Conservation (phyloP, 1,140 invertebrate genomes). For the Eciton burchellii region DNA sequence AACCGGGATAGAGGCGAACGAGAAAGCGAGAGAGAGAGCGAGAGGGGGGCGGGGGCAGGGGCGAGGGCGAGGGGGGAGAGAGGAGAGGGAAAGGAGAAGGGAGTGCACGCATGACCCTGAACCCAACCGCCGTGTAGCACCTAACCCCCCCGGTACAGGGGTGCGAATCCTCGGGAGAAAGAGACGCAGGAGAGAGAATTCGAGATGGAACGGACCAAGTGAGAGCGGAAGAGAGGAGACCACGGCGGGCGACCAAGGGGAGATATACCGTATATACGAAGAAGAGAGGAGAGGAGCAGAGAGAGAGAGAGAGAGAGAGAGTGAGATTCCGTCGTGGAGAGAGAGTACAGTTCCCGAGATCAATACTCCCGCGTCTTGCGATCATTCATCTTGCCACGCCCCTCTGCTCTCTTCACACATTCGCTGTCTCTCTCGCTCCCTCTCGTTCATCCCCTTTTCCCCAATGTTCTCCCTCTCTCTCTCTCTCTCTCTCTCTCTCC, state of each 20-base stretch:
- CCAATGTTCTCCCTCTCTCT: slow-evolving; percentile 62
- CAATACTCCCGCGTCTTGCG: slow-evolving; percentile 86
- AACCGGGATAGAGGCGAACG: slow-evolving; percentile 62
- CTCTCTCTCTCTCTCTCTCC: slow-evolving; percentile 64
- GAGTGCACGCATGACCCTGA: slow-evolving; percentile 84
- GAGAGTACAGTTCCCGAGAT: slow-evolving; percentile 81
- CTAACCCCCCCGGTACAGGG: slow-evolving; percentile 78
- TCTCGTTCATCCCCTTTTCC: slow-evolving; percentile 61
- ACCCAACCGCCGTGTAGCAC: slow-evolving; percentile 78
- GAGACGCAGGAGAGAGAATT: slow-evolving; percentile 54
- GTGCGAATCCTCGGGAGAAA: slow-evolving; percentile 74
- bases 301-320: slow-evolving; percentile 74
- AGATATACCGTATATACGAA: slow-evolving; percentile 62
- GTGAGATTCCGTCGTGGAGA: slow-evolving; percentile 69
- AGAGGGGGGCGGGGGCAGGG: slow-evolving; percentile 68
- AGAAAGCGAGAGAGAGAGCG: slow-evolving; percentile 43
- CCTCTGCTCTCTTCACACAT: slow-evolving; percentile 82
- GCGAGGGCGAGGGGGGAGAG: slow-evolving; percentile 64
- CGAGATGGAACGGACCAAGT: slow-evolving; percentile 53
- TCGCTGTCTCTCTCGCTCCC: slow-evolving; percentile 69
- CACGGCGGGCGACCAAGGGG: slow-evolving; percentile 43
- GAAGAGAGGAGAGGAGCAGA: slow-evolving; percentile 65
- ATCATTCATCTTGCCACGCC: slow-evolving; percentile 86
- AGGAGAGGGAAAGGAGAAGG: slow-evolving; percentile 66
- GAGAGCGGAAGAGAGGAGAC: slow-evolving; percentile 56